Evolutionary conservation across 2,797 vertebrate genomes (phyloP), one percentile per base, ranked within the genome.

Genomic region (Knipowitschia caucasica): DNA sequence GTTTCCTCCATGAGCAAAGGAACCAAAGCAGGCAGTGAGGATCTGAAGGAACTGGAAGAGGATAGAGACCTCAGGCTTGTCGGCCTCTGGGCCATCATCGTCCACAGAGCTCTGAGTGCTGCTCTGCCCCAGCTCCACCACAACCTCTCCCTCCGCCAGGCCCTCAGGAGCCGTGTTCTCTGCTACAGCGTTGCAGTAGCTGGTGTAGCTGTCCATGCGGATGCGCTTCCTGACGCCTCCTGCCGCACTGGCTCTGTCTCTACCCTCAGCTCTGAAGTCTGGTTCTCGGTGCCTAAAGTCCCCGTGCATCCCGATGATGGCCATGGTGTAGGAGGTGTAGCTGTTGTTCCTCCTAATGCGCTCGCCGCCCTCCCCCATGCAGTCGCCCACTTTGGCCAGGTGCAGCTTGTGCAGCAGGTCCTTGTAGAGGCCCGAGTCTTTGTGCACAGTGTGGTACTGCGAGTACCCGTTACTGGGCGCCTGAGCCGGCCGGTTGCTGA

Each of bases 281-380:
- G 78, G 86, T 1, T 87, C 86, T 20, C 35, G 79, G 23, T 85
- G 75, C 62, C 60, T 80, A 44, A 89, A 90, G 23, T 95, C 93
- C 0, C 81, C 82, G 0, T 95, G 95, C 92, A 99, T 92, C 63
- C 97, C 97, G 0, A 98, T 98, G 77, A 99, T 99, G n/a, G 97
- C 94, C 94, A 98, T 98, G 34, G 97, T 99, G 74, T 99, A 99
- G 14, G 95, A 98, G 2, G 97, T 99, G 67, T 99, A 99, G 86
- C 97, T 99, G 85, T 99, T 99, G 82, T 99, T 99, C 59, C 97
- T 94, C 1, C 95, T 86, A 71, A 99, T 89, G 15, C 93, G 88
- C 64, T 97, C 95, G 0, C 88, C 90, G 0, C 88, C 92, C 63
- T 99, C 95, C 0, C 94, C 94, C 95, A 98, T 96, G 88, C 96